Evolutionary conservation across 2,113 vertebrate genomes (phyloP).

Genomic region (Crotalus tigris): DNA sequence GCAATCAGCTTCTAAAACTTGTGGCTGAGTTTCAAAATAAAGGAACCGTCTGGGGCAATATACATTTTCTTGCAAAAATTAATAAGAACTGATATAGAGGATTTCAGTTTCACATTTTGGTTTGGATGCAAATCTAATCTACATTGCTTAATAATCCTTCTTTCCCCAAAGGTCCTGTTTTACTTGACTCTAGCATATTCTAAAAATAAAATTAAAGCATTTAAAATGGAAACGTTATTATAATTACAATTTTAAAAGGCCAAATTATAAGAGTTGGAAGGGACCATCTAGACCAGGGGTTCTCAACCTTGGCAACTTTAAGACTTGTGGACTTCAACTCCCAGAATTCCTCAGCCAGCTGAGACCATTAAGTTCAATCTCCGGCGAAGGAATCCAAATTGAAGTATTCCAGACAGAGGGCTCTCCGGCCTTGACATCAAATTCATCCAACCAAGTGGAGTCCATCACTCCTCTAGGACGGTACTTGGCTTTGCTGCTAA

Average conservation of each 20-base stretch:
- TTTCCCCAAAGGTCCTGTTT: not conserved
- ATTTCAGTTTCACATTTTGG: constrained; percentile 44
- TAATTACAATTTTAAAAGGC: not conserved
- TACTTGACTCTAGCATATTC: not conserved
- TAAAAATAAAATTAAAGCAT: not conserved
- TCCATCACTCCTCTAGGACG: not conserved
- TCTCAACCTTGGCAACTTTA: too few species aligned
- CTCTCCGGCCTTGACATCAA: not conserved
- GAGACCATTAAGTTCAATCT: not conserved
- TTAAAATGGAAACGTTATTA: not conserved
- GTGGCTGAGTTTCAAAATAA: constrained; percentile 35
- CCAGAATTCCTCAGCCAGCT: too few species aligned
- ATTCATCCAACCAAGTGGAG: not conserved
- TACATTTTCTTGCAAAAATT: constrained; percentile 47
- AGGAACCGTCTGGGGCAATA: constrained; percentile 45
- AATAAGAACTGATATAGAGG: constrained; percentile 44
- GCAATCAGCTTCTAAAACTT: constrained; percentile 25
- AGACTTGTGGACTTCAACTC: too few species aligned
- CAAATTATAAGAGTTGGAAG: not conserved
- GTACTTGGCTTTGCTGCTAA: not conserved
- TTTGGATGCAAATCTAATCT: constrained; percentile 29
- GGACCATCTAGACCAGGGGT: not conserved
- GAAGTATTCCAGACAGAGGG: not conserved
- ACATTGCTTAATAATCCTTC: not conserved
- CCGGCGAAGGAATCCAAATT: not conserved